These are phyloP conservation scores for Leuciscus waleckii DNA, from an alignment of 2,797 vertebrate species.

Conservation along the genomic window DNA sequence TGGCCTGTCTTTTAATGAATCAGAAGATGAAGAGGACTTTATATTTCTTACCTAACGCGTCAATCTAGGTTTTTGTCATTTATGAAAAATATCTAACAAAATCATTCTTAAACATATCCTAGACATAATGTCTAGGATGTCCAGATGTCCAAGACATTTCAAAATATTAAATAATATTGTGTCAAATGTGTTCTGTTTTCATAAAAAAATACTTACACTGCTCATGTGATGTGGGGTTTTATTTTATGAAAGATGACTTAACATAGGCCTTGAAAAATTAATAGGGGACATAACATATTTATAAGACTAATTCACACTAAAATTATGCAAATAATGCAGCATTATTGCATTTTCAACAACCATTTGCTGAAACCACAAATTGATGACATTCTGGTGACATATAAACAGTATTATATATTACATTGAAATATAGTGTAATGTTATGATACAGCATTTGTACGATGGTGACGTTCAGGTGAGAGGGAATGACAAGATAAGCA, in stretches of 20 bases:
- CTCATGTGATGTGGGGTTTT: conserved; percentile 46
- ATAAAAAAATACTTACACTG: not conserved
- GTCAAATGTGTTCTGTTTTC: not conserved
- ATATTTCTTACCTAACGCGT: conserved; percentile 27
- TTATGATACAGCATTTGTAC: conserved; percentile 68
- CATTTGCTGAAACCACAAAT: conserved; percentile 62
- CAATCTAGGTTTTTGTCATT: not conserved
- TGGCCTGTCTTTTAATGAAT: conserved; percentile 55
- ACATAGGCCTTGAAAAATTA: conserved; percentile 51
- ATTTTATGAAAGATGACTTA: conserved; percentile 59
- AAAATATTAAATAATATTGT: conserved; percentile 3
- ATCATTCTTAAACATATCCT: not conserved
- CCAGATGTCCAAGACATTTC: not conserved
- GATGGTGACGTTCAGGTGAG: conserved; percentile 65
- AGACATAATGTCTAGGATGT: too few species aligned
- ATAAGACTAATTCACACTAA: conserved; percentile 65
- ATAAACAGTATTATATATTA: conserved; percentile 77
- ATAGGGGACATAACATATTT: conserved; percentile 45
- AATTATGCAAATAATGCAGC: conserved; percentile 69
- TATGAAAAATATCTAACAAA: not conserved
- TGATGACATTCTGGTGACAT: conserved; percentile 63
- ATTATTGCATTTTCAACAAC: conserved; percentile 70
- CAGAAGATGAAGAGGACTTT: not conserved
- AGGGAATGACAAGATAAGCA: conserved; percentile 73
- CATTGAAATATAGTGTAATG: conserved; percentile 66